A percentile compares a stretch with the other conserved stretches of the same genome.
Evolutionary conservation across 2,113 vertebrate genomes (phyloP).

Genomic region (Ivindomyrus marchei): DNA sequence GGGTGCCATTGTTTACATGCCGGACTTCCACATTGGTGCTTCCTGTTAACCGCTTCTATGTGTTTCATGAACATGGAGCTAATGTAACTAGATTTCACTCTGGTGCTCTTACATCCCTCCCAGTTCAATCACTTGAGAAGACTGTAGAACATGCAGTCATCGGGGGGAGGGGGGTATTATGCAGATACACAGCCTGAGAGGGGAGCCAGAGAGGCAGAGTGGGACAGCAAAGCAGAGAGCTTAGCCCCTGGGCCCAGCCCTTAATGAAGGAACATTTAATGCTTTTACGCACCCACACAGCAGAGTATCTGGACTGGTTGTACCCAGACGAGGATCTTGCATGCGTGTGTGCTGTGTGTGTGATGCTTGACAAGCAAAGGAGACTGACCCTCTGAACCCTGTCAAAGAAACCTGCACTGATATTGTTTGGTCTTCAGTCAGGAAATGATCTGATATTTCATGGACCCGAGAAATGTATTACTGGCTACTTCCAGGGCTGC

Average conservation of each 20-base stretch:
- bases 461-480: not conserved
- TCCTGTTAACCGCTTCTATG: not conserved
- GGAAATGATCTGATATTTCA: not conserved
- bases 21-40: too few relatives aligned
- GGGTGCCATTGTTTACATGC: not conserved
- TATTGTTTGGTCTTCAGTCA: not conserved
- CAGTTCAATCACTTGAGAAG: not conserved
- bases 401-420: not conserved
- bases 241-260: not conserved
- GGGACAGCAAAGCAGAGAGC: not conserved
- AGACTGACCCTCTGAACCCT: not conserved
- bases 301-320: not conserved
- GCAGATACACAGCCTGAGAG: not conserved
- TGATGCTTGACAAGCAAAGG: not conserved
- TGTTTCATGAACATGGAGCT: not conserved
- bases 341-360: not conserved
- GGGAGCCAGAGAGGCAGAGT: not conserved
- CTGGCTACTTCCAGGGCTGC: not conserved
- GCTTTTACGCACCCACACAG: not conserved
- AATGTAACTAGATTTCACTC: not conserved
- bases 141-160: not conserved
- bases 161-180: not conserved
- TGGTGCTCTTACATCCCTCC: not conserved
- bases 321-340: not conserved
- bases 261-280: not conserved